Evolutionary conservation across 1,140 invertebrate species (phyloP).

Genomic region (Phortica variegata): DNA sequence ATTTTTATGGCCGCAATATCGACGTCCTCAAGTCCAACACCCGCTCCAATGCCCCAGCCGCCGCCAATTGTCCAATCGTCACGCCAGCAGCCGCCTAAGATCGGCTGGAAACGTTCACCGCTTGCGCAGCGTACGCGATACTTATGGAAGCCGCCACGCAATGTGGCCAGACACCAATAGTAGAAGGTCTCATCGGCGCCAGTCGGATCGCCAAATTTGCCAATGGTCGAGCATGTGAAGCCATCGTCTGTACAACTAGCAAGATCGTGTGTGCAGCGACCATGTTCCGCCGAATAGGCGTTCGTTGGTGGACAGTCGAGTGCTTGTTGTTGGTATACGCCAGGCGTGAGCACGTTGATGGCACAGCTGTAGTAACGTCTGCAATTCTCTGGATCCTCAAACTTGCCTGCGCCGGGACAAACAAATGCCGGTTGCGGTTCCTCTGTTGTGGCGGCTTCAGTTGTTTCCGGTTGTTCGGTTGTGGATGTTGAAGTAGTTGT

Average conservation of each 20-base stretch:
- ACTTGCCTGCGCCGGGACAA: slow-evolving; percentile 25
- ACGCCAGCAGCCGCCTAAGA: slow-evolving; percentile 32
- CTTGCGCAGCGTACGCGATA: slow-evolving; percentile 38
- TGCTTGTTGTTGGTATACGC: slow-evolving; percentile 9
- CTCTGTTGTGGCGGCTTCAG: slow-evolving; percentile 5
- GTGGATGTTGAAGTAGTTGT: background rate
- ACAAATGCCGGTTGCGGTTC: slow-evolving; percentile 26
- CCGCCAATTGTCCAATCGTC: slow-evolving; percentile 35
- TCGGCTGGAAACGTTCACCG: slow-evolving; percentile 26
- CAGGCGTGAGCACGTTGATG: slow-evolving; percentile 3
- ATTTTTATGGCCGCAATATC: slow-evolving; percentile 40
- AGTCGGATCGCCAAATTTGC: slow-evolving; percentile 16
- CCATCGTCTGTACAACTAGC: slow-evolving; percentile 24
- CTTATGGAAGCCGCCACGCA: slow-evolving; percentile 32
- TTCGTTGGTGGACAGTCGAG: slow-evolving; percentile 23
- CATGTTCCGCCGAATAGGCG: slow-evolving; percentile 25
- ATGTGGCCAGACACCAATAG: slow-evolving; percentile 31
- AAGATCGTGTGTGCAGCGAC: slow-evolving; percentile 36
- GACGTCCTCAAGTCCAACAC: slow-evolving; percentile 19
- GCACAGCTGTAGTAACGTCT: slow-evolving; percentile 34
- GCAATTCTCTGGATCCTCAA: slow-evolving; percentile 30
- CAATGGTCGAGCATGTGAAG: slow-evolving; percentile 22
- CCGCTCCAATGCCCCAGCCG: too few relatives aligned
- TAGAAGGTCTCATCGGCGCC: slow-evolving; percentile 35
- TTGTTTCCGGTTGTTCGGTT: too few relatives aligned